Conservation (phyloP, 1,140 invertebrate species). For the Muscidifurax raptorellus region DNA sequence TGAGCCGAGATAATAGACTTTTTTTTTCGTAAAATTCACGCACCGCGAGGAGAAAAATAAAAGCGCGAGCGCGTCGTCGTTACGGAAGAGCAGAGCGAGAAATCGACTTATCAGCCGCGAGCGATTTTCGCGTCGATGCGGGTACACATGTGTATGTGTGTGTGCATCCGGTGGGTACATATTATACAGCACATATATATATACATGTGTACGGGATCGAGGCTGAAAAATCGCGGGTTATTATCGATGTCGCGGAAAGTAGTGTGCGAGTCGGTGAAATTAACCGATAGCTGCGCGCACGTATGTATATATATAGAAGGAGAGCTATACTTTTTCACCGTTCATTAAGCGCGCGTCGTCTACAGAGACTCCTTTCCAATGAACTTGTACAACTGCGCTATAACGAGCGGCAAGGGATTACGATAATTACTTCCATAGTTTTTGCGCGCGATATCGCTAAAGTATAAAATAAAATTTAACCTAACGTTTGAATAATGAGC, state of each 20-base stretch:
- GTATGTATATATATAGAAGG: neutral
- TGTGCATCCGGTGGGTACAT: neutral
- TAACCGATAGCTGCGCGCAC: neutral
- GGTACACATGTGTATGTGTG: neutral
- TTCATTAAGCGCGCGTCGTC: neutral
- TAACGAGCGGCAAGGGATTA: no score
- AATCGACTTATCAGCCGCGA: slow-evolving; percentile 7
- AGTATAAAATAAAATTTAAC: neutral
- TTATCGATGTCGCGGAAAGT: neutral
- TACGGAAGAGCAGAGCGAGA: slow-evolving; percentile 30
- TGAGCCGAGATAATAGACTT: neutral
- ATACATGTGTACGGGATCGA: neutral
- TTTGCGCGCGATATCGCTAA: no score
- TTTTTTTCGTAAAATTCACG: neutral
- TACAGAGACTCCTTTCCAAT: neutral
- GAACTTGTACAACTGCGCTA: neutral
- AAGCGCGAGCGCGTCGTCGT: neutral
- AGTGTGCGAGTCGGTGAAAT: neutral
- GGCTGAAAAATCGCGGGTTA: neutral
- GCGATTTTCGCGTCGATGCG: neutral
- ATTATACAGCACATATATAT: neutral
- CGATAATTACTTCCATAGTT: no score
- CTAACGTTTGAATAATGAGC: neutral
- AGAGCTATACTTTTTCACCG: neutral
- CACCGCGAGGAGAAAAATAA: neutral